Percentiles rank a stretch among this genome's conserved stretches.
phyloP scores from a whole-genome alignment of 2,888 invertebrate genomes.

The Alviniconcha strummeri region DNA sequence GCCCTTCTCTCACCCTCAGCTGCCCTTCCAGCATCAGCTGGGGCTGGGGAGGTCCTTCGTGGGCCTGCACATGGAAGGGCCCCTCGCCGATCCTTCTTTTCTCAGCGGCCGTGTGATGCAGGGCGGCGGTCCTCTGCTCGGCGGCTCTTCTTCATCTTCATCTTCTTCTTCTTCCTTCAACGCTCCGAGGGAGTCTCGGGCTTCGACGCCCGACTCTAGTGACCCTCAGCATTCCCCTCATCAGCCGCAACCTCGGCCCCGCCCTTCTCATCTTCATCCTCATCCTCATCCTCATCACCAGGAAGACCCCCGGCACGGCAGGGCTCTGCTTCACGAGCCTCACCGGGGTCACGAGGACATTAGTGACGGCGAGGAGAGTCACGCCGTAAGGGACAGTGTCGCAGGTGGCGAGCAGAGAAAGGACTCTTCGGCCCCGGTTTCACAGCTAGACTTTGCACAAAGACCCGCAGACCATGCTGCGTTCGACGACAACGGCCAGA shows the following conservation, averaged over 20 bases:
- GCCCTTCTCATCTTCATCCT: conserved; percentile 11
- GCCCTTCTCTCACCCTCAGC: not conserved
- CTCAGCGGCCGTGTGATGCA: not conserved
- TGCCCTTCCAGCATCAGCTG: conserved; percentile 9
- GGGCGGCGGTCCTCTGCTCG: conserved; percentile 21
- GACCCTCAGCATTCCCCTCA: conserved; percentile 25
- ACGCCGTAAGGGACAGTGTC: not conserved
- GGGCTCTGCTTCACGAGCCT: too few species aligned
- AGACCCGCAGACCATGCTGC: not conserved
- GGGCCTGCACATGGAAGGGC: conserved; percentile 1
- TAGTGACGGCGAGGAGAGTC: not conserved
- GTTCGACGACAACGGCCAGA: not conserved
- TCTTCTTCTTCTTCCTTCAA: too few species aligned
- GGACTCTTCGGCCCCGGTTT: not conserved
- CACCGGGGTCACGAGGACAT: not conserved
- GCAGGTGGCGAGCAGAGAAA: not conserved
- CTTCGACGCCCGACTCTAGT: conserved; percentile 3
- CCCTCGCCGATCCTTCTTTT: not conserved
- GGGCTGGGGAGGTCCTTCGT: not conserved
- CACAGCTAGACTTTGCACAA: not conserved
- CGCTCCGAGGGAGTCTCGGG: not conserved
- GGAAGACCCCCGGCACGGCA: not conserved
- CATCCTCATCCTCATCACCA: conserved; percentile 24
- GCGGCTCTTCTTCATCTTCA: too few species aligned
- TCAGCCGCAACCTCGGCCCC: conserved; percentile 28